Percentiles rank a stretch among this genome's conserved stretches.
These are phyloP conservation scores for Grammatotria lemairii DNA, from an alignment of 2,113 vertebrate species.

Conservation along the genomic window DNA sequence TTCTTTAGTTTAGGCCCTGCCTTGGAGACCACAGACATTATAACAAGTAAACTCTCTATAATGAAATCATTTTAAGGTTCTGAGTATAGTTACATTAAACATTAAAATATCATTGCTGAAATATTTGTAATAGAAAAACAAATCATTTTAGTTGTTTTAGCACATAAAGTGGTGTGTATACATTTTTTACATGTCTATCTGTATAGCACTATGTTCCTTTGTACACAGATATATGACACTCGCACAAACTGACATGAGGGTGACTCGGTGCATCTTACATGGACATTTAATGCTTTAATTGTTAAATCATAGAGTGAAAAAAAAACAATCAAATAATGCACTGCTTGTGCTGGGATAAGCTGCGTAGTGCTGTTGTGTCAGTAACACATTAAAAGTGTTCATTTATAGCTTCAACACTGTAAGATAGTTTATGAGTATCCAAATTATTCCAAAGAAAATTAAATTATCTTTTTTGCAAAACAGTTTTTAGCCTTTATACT, in stretches of 20 bases:
- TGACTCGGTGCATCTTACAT: not conserved
- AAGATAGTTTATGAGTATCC: not conserved
- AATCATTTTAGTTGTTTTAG: not conserved
- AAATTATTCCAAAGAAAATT: not conserved
- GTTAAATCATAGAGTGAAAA: not conserved
- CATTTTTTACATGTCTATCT: accelerated
- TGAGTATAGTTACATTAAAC: not conserved
- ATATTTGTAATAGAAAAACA: not conserved
- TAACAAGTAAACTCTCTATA: not conserved
- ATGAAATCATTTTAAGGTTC: not conserved
- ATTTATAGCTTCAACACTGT: not conserved
- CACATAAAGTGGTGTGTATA: not conserved
- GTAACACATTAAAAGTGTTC: not conserved
- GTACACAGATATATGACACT: not conserved
- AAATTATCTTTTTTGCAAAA: not conserved
- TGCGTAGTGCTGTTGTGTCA: not conserved
- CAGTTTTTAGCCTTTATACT: not conserved
- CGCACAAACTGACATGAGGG: too few species aligned
- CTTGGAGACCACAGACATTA: not conserved
- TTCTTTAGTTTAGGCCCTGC: not conserved
- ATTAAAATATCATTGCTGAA: not conserved
- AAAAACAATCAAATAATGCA: accelerated
- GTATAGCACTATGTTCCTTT: not conserved
- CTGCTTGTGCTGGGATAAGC: not conserved
- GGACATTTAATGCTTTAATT: not conserved